Evolutionary conservation across 1,140 invertebrate genomes (phyloP).

Genomic region (Cephus cinctus): DNA sequence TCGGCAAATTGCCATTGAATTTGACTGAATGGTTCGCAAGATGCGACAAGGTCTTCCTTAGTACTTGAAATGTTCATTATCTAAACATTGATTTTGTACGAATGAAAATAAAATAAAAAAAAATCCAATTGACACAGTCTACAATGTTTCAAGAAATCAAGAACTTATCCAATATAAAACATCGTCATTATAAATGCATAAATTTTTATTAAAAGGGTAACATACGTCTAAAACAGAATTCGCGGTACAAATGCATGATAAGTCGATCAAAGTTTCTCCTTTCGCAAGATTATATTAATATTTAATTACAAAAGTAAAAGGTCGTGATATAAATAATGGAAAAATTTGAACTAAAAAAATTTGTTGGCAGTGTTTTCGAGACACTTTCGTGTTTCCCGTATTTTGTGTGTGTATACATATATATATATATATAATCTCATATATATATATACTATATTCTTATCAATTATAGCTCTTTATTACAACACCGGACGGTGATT

Average conservation of each 20-base stretch:
- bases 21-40: slow-evolving; percentile 53
- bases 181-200: slow-evolving; percentile 23
- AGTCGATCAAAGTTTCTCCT: slow-evolving; percentile 11
- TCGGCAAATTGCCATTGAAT: slow-evolving; percentile 46
- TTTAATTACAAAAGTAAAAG: slow-evolving; percentile 14
- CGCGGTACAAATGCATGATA: slow-evolving; percentile 24
- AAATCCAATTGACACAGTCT: background rate
- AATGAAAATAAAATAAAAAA: background rate
- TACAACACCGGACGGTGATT: slow-evolving; percentile 17
- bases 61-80: background rate
- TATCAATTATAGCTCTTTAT: slow-evolving; percentile 15
- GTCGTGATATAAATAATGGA: slow-evolving; percentile 35
- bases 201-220: slow-evolving; percentile 45
- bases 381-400: slow-evolving; percentile 4
- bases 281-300: slow-evolving; percentile 11
- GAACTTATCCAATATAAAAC: background rate
- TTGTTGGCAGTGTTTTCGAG: slow-evolving; percentile 42
- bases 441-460: too few relatives aligned
- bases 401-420: too few relatives aligned
- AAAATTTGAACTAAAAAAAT: slow-evolving; percentile 36
- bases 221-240: slow-evolving; percentile 28
- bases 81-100: background rate
- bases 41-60: slow-evolving; percentile 43
- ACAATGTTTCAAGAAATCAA: too few relatives aligned
- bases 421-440: too few relatives aligned